phyloP scores from a whole-genome alignment of 2,888 invertebrate genomes.

The Cryptophagus acutangulus region DNA sequence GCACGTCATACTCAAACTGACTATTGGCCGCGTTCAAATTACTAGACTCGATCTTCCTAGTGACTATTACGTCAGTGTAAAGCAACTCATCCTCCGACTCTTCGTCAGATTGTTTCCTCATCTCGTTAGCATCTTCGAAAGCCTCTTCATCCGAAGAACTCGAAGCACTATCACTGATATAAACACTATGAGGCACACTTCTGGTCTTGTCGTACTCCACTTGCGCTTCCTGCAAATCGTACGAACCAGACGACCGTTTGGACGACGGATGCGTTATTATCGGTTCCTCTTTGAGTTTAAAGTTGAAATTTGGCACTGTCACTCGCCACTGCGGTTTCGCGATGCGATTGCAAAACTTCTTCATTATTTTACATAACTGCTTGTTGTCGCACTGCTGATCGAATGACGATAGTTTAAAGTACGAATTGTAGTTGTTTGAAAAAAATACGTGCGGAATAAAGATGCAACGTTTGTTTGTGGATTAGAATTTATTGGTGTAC shows the following conservation, averaged over 20 bases:
- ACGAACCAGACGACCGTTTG: conserved; percentile 41
- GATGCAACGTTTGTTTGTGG: neutral
- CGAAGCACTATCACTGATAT: conserved; percentile 25
- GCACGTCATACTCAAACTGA: conserved; percentile 43
- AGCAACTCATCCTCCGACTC: conserved; percentile 28
- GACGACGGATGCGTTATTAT: conserved; percentile 25
- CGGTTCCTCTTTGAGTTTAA: conserved; percentile 27
- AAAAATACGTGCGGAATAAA: too few relatives aligned
- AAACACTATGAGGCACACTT: conserved; percentile 34
- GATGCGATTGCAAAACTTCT: conserved; percentile 45
- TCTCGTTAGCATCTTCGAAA: conserved; percentile 35
- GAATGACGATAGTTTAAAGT: neutral
- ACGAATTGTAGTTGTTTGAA: too few relatives aligned
- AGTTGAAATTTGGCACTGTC: conserved; percentile 42
- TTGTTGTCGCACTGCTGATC: neutral
- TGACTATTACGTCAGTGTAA: conserved; percentile 27
- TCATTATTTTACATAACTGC: conserved; percentile 33
- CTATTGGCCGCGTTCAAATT: conserved; percentile 31
- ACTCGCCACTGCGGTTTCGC: conserved; percentile 46
- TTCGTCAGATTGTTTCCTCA: conserved; percentile 13
- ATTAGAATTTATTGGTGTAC: too few relatives aligned
- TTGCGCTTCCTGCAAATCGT: conserved; percentile 44
- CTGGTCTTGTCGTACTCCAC: conserved; percentile 33
- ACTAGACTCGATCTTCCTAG: conserved; percentile 17
- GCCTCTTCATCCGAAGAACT: conserved; percentile 31